Evolutionary conservation across 2,888 invertebrate species (phyloP).

Genomic region (Meiosimyza decipiens): DNA sequence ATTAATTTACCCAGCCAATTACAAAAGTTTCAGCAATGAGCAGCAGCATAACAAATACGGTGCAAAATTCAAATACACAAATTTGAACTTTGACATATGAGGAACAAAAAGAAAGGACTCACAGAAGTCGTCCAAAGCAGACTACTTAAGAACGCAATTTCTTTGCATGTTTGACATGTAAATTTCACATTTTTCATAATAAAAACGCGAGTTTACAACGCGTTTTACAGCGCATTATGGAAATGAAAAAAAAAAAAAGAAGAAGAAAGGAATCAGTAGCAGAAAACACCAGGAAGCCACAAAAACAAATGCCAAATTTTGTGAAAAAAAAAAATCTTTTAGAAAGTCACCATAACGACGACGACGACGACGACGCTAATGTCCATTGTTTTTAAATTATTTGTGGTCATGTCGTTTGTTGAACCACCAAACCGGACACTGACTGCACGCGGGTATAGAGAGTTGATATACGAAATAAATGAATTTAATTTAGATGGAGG

Average conservation of each 20-base stretch:
- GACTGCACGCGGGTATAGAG: not conserved
- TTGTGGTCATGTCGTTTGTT: slow-evolving; percentile 27
- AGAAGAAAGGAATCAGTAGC: not conserved
- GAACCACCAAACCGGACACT: slow-evolving; percentile 12
- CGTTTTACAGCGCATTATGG: slow-evolving; percentile 21
- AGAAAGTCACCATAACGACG: not conserved
- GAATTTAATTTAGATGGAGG: not conserved
- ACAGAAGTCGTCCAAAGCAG: not conserved
- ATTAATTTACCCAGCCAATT: slow-evolving; percentile 25
- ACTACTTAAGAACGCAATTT: slow-evolving; percentile 10
- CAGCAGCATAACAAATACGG: not conserved
- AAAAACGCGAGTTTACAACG: slow-evolving; percentile 25
- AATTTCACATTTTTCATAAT: slow-evolving; percentile 26
- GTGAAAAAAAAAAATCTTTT: not conserved
- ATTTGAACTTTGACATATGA: slow-evolving; percentile 26
- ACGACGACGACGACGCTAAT: not conserved
- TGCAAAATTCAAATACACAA: slow-evolving; percentile 28
- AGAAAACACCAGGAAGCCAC: not conserved
- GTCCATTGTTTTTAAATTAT: slow-evolving; percentile 22
- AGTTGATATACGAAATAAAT: not conserved
- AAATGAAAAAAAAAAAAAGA: not conserved
- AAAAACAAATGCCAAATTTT: slow-evolving; percentile 24
- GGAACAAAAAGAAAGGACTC: slow-evolving; percentile 11
- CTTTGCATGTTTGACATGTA: slow-evolving; percentile 27
- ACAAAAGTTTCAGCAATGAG: slow-evolving; percentile 10